Evolutionary conservation across 2,888 invertebrate genomes (phyloP).

Genomic region (Nephrotoma flavescens): DNA sequence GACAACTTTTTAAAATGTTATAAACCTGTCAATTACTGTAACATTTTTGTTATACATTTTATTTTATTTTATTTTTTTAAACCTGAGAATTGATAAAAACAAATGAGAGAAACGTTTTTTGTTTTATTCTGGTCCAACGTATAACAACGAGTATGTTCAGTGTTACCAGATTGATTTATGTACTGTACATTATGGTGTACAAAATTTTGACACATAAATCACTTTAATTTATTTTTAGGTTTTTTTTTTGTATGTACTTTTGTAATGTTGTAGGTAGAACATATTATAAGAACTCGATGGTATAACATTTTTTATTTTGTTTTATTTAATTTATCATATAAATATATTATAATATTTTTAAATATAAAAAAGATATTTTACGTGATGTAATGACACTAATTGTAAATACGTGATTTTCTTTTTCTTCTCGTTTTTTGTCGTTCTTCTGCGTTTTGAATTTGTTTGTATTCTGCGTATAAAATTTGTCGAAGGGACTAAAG

Average conservation of each 20-base stretch:
- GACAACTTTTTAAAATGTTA: not conserved
- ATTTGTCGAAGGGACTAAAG: constrained; percentile 60
- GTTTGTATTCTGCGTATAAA: not conserved
- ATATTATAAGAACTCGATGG: not conserved
- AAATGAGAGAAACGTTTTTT: not conserved
- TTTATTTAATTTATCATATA: not conserved
- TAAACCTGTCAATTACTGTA: not conserved
- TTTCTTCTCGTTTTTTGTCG: not conserved
- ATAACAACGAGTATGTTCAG: not conserved
- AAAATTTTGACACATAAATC: not conserved
- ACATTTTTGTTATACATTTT: not conserved
- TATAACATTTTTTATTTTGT: not conserved
- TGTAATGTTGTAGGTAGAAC: not conserved
- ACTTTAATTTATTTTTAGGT: not conserved
- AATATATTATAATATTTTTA: not conserved
- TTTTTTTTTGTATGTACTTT: not conserved
- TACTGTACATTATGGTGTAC: not conserved
- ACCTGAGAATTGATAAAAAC: not conserved
- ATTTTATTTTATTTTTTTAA: not conserved
- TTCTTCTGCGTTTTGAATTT: not conserved
- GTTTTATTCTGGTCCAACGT: not conserved
- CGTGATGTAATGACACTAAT: constrained; percentile 1
- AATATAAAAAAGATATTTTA: not conserved
- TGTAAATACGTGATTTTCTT: not conserved
- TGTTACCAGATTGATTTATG: not conserved